Evolutionary conservation across 1,140 invertebrate genomes (phyloP).

Genomic region (Lysiphlebus fabarum): DNA sequence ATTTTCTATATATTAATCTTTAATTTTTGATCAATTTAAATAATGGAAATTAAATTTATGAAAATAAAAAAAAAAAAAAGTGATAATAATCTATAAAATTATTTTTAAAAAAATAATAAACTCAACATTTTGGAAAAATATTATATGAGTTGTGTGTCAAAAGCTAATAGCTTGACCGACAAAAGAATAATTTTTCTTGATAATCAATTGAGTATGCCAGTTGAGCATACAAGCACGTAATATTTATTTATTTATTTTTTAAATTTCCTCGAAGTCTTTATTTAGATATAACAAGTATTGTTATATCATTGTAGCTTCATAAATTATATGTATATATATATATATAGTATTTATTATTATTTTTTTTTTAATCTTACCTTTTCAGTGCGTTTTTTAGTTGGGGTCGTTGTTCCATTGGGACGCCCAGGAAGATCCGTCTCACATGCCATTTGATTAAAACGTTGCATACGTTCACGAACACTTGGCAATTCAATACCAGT

Average conservation of each 20-base stretch:
- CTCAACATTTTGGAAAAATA: not conserved
- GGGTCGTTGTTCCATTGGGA: constrained; percentile 50
- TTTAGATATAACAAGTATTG: not conserved
- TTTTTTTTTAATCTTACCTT: constrained; percentile 59
- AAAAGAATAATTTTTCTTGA: constrained; percentile 29
- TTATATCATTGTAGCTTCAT: too few species aligned
- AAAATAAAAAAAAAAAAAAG: constrained; percentile 22
- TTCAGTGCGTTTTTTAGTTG: constrained; percentile 61
- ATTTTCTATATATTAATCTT: too few species aligned
- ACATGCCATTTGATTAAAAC: constrained; percentile 87
- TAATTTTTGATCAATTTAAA: constrained; percentile 38
- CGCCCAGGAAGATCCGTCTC: constrained; percentile 48
- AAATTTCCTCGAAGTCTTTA: constrained; percentile 24
- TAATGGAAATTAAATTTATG: constrained; percentile 18
- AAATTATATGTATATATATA: too few species aligned
- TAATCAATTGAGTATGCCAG: constrained; percentile 42
- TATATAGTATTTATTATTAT: too few species aligned
- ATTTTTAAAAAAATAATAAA: constrained; percentile 23
- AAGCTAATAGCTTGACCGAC: too few species aligned
- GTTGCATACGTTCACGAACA: constrained; percentile 87
- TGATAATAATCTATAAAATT: constrained; percentile 19
- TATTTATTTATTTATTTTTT: constrained; percentile 11
- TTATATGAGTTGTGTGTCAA: too few species aligned
- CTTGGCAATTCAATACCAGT: constrained; percentile 63
- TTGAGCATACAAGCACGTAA: constrained; percentile 29